Evolutionary conservation across 2,888 invertebrate genomes (phyloP).

Genomic region (Dicyrtomina minuta): DNA sequence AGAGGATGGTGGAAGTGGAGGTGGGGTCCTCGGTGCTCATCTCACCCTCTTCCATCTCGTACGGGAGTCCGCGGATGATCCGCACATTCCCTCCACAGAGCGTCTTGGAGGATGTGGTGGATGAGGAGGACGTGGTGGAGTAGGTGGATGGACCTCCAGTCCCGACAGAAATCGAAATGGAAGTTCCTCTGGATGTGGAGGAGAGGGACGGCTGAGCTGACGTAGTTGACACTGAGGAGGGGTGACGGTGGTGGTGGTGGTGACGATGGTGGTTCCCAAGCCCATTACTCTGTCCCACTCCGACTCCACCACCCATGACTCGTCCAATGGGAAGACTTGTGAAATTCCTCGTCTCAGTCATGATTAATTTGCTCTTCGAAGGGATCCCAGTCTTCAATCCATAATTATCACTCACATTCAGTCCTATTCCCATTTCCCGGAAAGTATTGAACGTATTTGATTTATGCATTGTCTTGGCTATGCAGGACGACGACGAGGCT

Average conservation of each 20-base stretch:
- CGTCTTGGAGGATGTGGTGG: conserved; percentile 26
- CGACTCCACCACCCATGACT: not conserved
- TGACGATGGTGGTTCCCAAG: not conserved
- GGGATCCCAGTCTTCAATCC: not conserved
- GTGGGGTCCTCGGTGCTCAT: conserved; percentile 35
- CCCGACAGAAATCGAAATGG: no score
- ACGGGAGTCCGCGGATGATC: conserved; percentile 47
- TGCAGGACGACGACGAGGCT: not conserved
- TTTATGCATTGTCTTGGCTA: conserved; percentile 42
- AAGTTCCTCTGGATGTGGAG: not conserved
- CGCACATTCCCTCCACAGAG: conserved; percentile 39
- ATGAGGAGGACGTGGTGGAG: not conserved
- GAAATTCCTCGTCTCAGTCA: conserved; percentile 27
- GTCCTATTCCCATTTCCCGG: conserved; percentile 24
- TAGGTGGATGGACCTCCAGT: no score
- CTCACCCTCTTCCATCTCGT: conserved; percentile 24
- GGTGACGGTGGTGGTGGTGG: not conserved
- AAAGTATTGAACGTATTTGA: conserved; percentile 47
- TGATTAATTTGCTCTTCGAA: conserved; percentile 27
- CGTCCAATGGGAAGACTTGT: conserved; percentile 29
- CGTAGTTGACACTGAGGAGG: not conserved
- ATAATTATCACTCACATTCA: not conserved
- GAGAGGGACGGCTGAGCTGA: no score
- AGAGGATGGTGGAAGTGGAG: conserved; percentile 46
- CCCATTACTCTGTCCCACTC: not conserved